Conservation (phyloP, 2,888 invertebrate genomes). For the Pseudococcus jackbeardsleyi region DNA sequence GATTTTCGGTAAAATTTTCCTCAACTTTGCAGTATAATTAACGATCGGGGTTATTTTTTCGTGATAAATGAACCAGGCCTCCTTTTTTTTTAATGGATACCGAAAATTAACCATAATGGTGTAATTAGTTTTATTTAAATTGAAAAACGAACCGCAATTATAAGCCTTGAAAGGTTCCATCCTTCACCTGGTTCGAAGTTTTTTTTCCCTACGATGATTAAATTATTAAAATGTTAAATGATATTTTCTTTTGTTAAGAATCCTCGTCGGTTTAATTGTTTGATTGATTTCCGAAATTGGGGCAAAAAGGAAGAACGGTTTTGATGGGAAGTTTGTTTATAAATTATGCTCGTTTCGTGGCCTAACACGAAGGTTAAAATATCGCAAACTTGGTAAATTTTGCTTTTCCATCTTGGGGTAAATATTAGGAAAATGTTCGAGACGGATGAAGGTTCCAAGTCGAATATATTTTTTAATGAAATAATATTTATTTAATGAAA, state of each 20-base stretch:
- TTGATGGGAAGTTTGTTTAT: neutral
- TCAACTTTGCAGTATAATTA: neutral
- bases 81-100: neutral
- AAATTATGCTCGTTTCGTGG: neutral
- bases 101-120: neutral
- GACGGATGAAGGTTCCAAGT: neutral
- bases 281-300: neutral
- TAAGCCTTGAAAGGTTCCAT: neutral
- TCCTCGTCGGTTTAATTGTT: neutral
- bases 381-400: neutral
- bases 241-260: neutral
- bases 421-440: neutral
- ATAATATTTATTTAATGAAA: neutral
- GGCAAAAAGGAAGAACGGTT: neutral
- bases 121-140: constrained; percentile 8
- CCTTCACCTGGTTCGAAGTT: neutral
- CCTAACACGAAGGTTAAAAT: no score
- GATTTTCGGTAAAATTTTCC: neutral
- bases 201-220: neutral
- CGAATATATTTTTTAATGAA: no score
- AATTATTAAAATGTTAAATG: neutral
- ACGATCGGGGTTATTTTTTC: neutral
- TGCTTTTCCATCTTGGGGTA: neutral
- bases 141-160: constrained; percentile 1
- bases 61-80: neutral